These are phyloP conservation scores for Dynastes maya DNA, from an alignment of 2,888 invertebrate genomes.

Conservation along the genomic window DNA sequence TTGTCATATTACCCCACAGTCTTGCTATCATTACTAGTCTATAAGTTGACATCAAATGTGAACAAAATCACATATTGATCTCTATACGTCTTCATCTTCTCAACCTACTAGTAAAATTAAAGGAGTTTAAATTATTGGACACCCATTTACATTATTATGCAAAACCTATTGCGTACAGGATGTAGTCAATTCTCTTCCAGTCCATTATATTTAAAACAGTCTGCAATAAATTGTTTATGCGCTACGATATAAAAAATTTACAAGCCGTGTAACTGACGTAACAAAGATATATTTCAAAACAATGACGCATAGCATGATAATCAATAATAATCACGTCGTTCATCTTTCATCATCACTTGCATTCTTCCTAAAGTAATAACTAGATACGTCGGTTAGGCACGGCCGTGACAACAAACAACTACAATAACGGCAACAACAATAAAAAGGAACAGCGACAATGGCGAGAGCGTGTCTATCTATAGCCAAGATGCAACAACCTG, in stretches of 20 bases:
- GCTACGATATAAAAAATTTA: constrained; percentile 1
- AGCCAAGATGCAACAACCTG: background rate
- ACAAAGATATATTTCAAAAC: constrained; percentile 39
- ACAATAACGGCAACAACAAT: background rate
- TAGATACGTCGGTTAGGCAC: constrained; percentile 23
- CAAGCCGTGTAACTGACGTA: constrained; percentile 27
- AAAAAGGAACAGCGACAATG: background rate
- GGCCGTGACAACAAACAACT: constrained; percentile 1
- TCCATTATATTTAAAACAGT: constrained; percentile 24
- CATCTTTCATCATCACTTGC: constrained; percentile 33
- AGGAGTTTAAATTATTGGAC: too few species aligned
- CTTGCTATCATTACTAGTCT: too few species aligned
- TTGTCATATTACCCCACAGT: too few species aligned
- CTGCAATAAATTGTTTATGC: constrained; percentile 10
- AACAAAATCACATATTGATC: too few species aligned
- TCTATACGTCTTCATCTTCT: too few species aligned
- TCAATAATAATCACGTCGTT: constrained; percentile 25
- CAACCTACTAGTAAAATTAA: too few species aligned
- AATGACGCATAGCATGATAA: constrained; percentile 19
- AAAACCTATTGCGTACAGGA: too few species aligned
- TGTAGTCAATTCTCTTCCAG: too few species aligned
- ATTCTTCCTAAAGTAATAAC: constrained; percentile 19
- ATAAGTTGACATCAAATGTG: too few species aligned
- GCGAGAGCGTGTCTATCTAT: background rate
- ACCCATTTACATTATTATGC: too few species aligned